Conservation (phyloP, 2,113 vertebrate species). For the Aramus guarauna region DNA sequence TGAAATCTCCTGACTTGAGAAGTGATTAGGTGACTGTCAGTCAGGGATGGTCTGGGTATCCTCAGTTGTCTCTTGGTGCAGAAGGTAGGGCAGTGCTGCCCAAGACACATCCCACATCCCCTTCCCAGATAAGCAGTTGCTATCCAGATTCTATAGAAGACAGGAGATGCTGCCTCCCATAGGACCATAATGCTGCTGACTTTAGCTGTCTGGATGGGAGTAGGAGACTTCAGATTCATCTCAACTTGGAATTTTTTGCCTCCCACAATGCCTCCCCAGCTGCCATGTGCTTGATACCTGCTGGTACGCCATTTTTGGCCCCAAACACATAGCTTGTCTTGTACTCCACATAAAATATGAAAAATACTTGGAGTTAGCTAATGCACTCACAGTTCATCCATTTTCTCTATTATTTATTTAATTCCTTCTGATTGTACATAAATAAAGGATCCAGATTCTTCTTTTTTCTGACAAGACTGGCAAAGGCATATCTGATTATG, state of each 20-base stretch:
- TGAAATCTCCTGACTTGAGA: neutral
- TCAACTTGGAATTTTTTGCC: neutral
- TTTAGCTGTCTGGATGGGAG: neutral
- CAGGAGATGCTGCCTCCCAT: neutral
- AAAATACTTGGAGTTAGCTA: neutral
- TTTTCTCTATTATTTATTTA: neutral
- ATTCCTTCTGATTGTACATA: neutral
- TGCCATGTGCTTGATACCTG: neutral
- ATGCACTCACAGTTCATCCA: neutral
- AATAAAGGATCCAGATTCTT: neutral
- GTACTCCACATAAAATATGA: neutral
- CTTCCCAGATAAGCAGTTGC: neutral
- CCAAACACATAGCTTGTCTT: neutral
- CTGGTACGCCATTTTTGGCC: neutral
- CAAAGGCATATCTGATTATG: neutral
- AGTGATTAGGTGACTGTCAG: neutral
- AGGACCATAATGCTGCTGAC: neutral
- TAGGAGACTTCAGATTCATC: neutral
- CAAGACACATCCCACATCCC: fast-evolving
- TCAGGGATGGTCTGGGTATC: neutral
- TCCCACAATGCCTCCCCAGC: neutral
- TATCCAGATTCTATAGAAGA: neutral
- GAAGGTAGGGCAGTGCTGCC: neutral
- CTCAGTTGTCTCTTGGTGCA: neutral
- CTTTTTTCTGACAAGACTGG: neutral